Evolutionary conservation across 2,797 vertebrate species (phyloP).

Genomic region (Phataginus tricuspis): DNA sequence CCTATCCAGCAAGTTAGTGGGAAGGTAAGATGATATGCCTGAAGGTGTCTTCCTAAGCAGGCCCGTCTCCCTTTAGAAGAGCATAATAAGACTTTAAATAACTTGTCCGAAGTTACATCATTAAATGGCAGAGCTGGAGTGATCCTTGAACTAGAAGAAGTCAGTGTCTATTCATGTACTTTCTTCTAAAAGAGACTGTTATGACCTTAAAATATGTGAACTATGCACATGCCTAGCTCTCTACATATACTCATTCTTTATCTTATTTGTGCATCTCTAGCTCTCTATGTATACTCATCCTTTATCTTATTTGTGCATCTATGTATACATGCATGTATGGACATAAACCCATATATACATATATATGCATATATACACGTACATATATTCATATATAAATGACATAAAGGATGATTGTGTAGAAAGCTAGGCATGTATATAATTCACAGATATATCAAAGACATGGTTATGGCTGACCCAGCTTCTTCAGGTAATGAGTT

Average conservation of each 20-base stretch:
- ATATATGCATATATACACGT: not conserved
- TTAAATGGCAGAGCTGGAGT: not conserved
- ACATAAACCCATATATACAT: not conserved
- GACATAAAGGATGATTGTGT: not conserved
- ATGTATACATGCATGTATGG: not conserved
- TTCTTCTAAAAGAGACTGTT: not conserved
- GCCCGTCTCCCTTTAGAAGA: not conserved
- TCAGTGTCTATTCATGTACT: not conserved
- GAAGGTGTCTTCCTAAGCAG: not conserved
- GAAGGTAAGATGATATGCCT: not conserved
- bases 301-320: not conserved
- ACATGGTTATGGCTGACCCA: not conserved
- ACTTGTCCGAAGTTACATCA: not conserved
- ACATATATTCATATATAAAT: not conserved
- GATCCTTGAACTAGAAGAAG: not conserved
- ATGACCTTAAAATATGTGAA: not conserved
- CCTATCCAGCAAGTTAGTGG: not conserved
- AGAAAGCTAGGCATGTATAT: not conserved
- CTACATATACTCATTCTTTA: no score
- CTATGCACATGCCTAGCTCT: not conserved
- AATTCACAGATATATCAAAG: not conserved
- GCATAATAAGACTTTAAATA: not conserved
- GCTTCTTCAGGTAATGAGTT: conserved; percentile 7
- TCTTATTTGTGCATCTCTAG: not conserved
- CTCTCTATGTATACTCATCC: not conserved